Evolutionary conservation across 2,888 invertebrate genomes (phyloP).

Genomic region (Philaethria dido): DNA sequence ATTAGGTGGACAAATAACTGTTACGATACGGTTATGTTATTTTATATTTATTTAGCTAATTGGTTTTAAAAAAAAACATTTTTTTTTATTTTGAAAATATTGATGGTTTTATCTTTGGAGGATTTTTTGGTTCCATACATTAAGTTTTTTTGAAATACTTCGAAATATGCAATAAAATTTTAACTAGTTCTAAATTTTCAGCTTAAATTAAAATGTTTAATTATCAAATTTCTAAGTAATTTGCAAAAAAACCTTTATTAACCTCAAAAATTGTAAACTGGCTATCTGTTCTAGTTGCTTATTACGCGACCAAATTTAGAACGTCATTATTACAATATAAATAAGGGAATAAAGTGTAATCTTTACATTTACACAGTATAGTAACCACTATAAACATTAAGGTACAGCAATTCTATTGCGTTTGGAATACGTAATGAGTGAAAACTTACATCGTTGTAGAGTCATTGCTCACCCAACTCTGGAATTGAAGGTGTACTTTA

Average conservation of each 20-base stretch:
- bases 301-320: conserved; percentile 10
- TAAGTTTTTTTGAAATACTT: no score
- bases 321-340: conserved; percentile 18
- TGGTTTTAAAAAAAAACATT: not conserved
- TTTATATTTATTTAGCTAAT: not conserved
- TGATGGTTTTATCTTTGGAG: no score
- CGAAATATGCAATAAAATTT: no score
- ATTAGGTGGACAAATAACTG: conserved; percentile 46
- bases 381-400: conserved; percentile 41
- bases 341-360: conserved; percentile 19
- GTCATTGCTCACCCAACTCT: conserved; percentile 48
- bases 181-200: no score
- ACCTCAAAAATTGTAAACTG: not conserved
- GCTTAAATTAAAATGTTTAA: not conserved
- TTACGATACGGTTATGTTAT: not conserved
- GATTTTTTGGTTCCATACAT: no score
- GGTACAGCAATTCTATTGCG: conserved; percentile 42
- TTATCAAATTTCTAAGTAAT: not conserved
- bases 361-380: conserved; percentile 26
- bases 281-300: no score
- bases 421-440: conserved; percentile 55
- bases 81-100: not conserved
- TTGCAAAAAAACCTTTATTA: not conserved
- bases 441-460: conserved; percentile 48
- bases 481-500: conserved; percentile 53